Evolutionary conservation across 2,888 invertebrate genomes (phyloP).

Genomic region (Cotesia congregata): DNA sequence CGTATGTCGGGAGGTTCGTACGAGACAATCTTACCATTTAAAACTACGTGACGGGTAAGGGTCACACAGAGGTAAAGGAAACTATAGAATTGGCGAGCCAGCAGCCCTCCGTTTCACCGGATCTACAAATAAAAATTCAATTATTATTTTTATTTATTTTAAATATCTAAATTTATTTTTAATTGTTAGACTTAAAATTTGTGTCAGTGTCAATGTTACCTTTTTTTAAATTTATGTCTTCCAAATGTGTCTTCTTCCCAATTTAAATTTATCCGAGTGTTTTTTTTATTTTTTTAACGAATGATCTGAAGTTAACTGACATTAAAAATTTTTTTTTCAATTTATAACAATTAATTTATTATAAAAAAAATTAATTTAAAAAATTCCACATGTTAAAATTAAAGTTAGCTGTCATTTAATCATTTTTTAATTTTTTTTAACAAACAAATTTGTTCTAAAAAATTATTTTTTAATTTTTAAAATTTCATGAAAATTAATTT

Average conservation of each 20-base stretch:
- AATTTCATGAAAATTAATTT: too few relatives aligned
- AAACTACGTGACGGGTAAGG: constrained; percentile 49
- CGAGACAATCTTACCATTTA: constrained; percentile 49
- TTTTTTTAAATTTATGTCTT: constrained; percentile 16
- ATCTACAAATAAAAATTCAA: background rate
- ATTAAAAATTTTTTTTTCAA: too few relatives aligned
- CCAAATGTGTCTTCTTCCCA: constrained; percentile 11
- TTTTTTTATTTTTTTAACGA: background rate
- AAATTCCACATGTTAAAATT: too few relatives aligned
- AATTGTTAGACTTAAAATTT: constrained; percentile 32
- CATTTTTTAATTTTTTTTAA: too few relatives aligned
- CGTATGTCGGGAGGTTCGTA: constrained; percentile 86
- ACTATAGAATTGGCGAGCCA: constrained; percentile 49
- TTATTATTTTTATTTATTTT: background rate
- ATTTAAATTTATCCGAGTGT: background rate
- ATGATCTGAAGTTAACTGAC: background rate
- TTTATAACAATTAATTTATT: too few relatives aligned
- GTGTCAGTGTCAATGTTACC: constrained; percentile 31
- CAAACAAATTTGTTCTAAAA: too few relatives aligned
- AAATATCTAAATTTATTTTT: background rate
- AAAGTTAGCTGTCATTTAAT: too few relatives aligned
- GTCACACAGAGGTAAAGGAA: constrained; percentile 52
- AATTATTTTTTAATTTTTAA: too few relatives aligned
- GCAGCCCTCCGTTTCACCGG: constrained; percentile 26
- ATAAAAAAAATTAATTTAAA: too few relatives aligned